Evolutionary conservation across 2,888 invertebrate species (phyloP), one percentile per base, ranked within the genome.

Genomic region (Erannis defoliaria): DNA sequence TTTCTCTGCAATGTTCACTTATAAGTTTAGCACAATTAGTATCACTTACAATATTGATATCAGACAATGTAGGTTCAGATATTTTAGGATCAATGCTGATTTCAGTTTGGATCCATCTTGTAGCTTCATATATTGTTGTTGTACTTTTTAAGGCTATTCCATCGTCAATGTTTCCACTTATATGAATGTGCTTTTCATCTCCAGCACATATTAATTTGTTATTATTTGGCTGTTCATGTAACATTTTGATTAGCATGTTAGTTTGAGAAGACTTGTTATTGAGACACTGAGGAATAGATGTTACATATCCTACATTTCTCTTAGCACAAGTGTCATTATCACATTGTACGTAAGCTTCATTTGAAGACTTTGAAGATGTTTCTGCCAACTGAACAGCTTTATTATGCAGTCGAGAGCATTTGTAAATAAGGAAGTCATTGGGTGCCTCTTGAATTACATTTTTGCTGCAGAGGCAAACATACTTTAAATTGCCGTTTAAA

Each of bases 61-160:
- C 90, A 45, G 86, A 80, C 55, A 90, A 70, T 16, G 82, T 78
- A 0, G 92, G 90, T 64, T 92, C 89, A 3, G 89, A 78, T 66
- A 90, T 85, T 72, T 79, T 85, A 4, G 93, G 92, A 66, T 91
- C 75, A 35, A 93, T 88, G 68, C 88, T 90, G 23, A 93, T 89
- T 74, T 91, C 90, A 21, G 93, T 93, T 76, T 93, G 93, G 19
- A 87, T 76, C 35, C 81, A 86, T 71, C 88, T 83, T 19, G 88
- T 86, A 23, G 82, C 81, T 74, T 89, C 89, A 58, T 75, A 66
- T 12, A 84, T 61, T 2, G 71, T 66, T 5, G 64, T 29, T 33
- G 57, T 60, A 21, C 64, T 61, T 37, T 49, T 67, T 9, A 38
- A 42, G 21, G 35, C 14, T 51, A 46, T 70, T 31, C n/a, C 56